A percentile compares a stretch with the other conserved stretches of the same genome.
Conservation (phyloP, 2,113 vertebrate species). For the Malurus elegans region DNA sequence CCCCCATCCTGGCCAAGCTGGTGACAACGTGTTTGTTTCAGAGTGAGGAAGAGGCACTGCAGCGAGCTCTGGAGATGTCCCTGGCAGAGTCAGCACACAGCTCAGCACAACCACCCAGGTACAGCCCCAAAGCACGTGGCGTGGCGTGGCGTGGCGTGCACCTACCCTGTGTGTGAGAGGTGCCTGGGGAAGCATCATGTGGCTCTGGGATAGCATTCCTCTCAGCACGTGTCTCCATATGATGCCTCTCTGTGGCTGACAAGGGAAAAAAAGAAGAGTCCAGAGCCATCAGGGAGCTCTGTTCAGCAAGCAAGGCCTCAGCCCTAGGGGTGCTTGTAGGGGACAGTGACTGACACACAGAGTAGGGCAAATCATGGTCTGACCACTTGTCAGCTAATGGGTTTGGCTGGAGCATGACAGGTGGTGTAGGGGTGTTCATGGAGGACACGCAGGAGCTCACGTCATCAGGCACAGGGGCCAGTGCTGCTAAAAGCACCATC, state of each 20-base stretch:
- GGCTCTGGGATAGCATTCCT: neutral
- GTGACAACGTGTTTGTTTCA: constrained; percentile 51
- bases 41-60: constrained; percentile 95
- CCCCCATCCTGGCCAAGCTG: neutral
- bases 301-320: neutral
- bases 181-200: neutral
- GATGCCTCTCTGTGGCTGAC: neutral
- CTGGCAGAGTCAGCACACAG: constrained; percentile 79
- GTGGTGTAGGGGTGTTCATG: neutral
- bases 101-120: constrained; percentile 76
- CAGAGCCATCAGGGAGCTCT: neutral
- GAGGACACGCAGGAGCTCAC: fast-evolving
- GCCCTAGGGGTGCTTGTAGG: neutral
- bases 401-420: fast-evolving
- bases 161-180: neutral
- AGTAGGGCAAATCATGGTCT: neutral
- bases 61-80: constrained; percentile 92
- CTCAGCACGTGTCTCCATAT: neutral
- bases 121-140: neutral
- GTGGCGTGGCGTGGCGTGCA: neutral
- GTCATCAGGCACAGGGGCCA: neutral
- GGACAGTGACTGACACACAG: neutral
- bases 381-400: neutral
- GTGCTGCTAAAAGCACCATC: neutral
- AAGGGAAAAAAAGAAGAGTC: neutral